Evolutionary conservation across 2,888 invertebrate genomes (phyloP), one percentile per base, ranked within the genome.

Genomic region (Thumatha senex): DNA sequence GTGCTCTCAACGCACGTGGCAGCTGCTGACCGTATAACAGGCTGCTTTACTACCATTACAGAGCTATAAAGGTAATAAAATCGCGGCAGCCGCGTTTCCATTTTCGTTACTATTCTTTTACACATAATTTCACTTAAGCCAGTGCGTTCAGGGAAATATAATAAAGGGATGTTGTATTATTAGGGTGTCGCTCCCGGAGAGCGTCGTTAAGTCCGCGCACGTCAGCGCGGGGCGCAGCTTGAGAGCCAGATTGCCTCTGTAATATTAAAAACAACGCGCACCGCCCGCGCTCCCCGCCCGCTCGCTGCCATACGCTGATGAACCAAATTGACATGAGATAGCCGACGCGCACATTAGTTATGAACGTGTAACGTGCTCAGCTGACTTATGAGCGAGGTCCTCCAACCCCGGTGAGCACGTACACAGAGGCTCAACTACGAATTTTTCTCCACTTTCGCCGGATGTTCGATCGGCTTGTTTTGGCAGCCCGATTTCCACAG

Each of bases 221-320:
- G 70, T 69, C 70, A 61, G 34, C 56, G n/a, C 36, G 56, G 49
- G 56, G 68, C 68, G 65, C 68, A 68, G 66, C 66, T 62, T 62
- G 69, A 65, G 59, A 56, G 46, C 51, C 70, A 67, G 65, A 67
- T 72, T 69, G 73, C 58, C 61, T 62, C 57, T 67, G 60, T 67
- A 61, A 70, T 72, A 74, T 76, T 74, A 72, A 70, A 76, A 75
- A 71, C 64, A 70, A 68, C 62, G 61, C 59, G 14, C 41, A 12
- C 38, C 12, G n/a, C 14, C 12, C 24, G 12, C 13, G 44, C 18
- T 34, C 38, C 30, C 38, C 12, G n/a, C 14, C 12, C 24, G 12
- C 13, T 40, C 18, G 29, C 38, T n/a, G 18, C 45, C 18, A 40
- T 7, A 35, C 1, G 38, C 18, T 18, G 31, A 48, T 41, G 38